Evolutionary conservation across 2,888 invertebrate genomes (phyloP), one percentile per base, ranked within the genome.

Genomic region (Acronicta aceris): DNA sequence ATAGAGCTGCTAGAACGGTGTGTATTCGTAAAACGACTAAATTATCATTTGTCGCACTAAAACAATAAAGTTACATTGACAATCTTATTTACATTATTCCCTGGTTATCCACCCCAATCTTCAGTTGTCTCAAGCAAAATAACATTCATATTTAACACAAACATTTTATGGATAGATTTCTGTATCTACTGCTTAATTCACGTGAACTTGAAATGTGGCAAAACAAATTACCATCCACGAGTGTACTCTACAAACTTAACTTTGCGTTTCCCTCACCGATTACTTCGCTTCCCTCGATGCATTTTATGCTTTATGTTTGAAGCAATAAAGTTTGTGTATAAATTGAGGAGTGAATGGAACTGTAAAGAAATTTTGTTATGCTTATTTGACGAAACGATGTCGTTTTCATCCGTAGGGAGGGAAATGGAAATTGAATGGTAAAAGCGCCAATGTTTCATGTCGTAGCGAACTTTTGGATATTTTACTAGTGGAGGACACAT

Each of bases 391-490:
- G 68, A 59, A 69, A 71, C 56, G 71, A 75, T 75, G 77, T 78
- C 76, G 81, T 79, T 79, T 79, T 80, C 82, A 78, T 79, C 76
- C 61, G 65, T 58, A 71, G 67, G 59, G 74, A 77, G 77, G 48
- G 71, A 71, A 79, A 81, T 76, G 76, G 65, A 73, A 83, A 82
- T 83, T 76, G 76, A 80, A 83, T 72, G 74, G 62, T 67, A 62
- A 77, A 74, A 54, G 66, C 56, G 66, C 48, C 65, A 64, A 69
- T 71, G 53, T 67, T 71, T 65, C 65, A 59, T 48, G 59, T 33
- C 17, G 63, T 17, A 71, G 66, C 70, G 60, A 65, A 62, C 30
- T 43, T 53, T 25, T 8, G 42, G 8, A 43, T 45, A 45, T 16
- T 33, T 38, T 38, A n/a, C 38, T 38, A 13, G 38, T 36, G 13